These are phyloP conservation scores for Ceratina japonica DNA, from an alignment of 1,140 invertebrate species.

Conservation along the genomic window DNA sequence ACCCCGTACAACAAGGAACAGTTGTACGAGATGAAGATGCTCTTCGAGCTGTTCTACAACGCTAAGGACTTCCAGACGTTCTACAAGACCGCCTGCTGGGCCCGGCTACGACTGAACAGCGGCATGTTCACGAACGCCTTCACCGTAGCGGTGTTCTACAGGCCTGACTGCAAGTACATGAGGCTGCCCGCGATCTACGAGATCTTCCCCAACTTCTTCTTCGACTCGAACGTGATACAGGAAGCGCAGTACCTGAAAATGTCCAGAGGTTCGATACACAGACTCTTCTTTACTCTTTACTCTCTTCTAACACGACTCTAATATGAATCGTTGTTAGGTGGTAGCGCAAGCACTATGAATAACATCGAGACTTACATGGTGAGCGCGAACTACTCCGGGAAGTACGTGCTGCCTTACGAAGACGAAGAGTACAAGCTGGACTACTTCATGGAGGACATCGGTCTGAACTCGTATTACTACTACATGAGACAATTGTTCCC, in stretches of 20 bases:
- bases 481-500: slow-evolving; percentile 84
- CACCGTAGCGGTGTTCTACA: slow-evolving; percentile 82
- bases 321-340: no score
- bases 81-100: slow-evolving; percentile 78
- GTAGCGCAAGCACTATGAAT: neutral
- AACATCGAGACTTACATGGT: slow-evolving; percentile 69
- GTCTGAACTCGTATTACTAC: slow-evolving; percentile 85
- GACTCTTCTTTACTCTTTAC: no score
- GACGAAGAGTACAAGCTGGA: slow-evolving; percentile 82
- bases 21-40: slow-evolving; percentile 81
- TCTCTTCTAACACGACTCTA: no score
- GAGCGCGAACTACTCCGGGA: slow-evolving; percentile 71
- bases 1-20: slow-evolving; percentile 82
- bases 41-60: slow-evolving; percentile 85
- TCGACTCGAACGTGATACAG: slow-evolving; percentile 81
- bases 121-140: slow-evolving; percentile 84
- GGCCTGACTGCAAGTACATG: slow-evolving; percentile 82
- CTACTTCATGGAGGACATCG: slow-evolving; percentile 87
- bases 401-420: slow-evolving; percentile 59
- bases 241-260: slow-evolving; percentile 82
- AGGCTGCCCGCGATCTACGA: slow-evolving; percentile 84
- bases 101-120: slow-evolving; percentile 82
- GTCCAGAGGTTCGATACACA: slow-evolving; percentile 72
- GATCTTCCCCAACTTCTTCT: slow-evolving; percentile 84
- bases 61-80: slow-evolving; percentile 81